Evolutionary conservation across 2,888 invertebrate species (phyloP).

Genomic region (Zaprionus bogoriensis): DNA sequence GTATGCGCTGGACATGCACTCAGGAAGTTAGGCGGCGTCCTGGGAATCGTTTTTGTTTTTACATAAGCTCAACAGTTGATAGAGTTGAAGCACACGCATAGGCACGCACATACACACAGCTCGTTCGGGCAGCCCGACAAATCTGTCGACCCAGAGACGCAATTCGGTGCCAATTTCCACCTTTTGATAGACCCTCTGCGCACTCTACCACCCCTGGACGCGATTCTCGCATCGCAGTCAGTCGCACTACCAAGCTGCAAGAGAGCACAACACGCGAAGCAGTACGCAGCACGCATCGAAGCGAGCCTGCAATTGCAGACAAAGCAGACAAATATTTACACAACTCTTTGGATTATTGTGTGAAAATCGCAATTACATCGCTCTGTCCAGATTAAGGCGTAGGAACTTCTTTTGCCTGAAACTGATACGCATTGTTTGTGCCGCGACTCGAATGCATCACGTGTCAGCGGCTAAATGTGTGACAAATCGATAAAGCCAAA

Average conservation of each 20-base stretch:
- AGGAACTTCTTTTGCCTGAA: no score
- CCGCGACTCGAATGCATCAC: conserved; percentile 29
- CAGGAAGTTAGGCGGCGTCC: conserved; percentile 11
- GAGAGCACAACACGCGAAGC: conserved; percentile 46
- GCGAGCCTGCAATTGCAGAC: not conserved
- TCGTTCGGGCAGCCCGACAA: not conserved
- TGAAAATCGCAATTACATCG: not conserved
- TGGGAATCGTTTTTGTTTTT: conserved; percentile 20
- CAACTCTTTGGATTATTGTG: not conserved
- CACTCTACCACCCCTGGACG: not conserved
- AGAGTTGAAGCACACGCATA: not conserved
- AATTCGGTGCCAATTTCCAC: conserved; percentile 13
- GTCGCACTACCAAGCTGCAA: conserved; percentile 45
- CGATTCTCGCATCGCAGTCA: conserved; percentile 25
- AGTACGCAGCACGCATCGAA: not conserved
- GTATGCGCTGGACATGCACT: conserved; percentile 6
- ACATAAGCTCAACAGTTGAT: conserved; percentile 13
- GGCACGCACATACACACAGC: not conserved
- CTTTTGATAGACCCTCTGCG: not conserved
- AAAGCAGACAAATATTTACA: not conserved
- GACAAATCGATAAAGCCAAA: conserved; percentile 59
- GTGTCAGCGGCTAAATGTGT: conserved; percentile 22
- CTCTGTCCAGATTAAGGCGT: no score
- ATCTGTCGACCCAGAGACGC: conserved; percentile 10
- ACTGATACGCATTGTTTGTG: not conserved